These are phyloP conservation scores for Ascidia mentula DNA, from an alignment of 23 tunicate genomes.

Conservation along the genomic window DNA sequence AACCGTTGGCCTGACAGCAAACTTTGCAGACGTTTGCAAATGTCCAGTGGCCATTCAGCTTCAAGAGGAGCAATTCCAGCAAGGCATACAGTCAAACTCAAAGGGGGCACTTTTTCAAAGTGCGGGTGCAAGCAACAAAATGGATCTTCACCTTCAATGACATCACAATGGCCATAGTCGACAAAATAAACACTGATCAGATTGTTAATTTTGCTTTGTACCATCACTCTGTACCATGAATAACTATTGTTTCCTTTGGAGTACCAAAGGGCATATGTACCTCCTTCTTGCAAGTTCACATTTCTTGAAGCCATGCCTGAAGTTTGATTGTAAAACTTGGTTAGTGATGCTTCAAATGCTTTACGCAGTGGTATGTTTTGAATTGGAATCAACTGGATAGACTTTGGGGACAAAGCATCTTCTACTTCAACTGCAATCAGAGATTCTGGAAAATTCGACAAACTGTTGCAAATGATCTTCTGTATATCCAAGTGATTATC, in stretches of 20 bases:
- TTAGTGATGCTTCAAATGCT: constrained; percentile 8
- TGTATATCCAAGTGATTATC: neutral
- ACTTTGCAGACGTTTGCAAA: neutral
- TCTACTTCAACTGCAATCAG: constrained; percentile 26
- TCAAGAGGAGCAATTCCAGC: constrained; percentile 49
- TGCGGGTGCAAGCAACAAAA: constrained; percentile 5
- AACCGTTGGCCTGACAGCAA: constrained; percentile 13
- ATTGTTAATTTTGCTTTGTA: constrained; percentile 12
- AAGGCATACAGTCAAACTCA: constrained; percentile 20
- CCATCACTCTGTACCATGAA: constrained; percentile 38
- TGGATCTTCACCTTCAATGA: neutral
- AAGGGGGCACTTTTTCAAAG: constrained; percentile 11
- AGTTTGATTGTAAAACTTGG: constrained; percentile 10
- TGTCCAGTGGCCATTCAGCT: constrained; percentile 19
- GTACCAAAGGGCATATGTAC: constrained; percentile 26
- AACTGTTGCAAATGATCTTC: neutral
- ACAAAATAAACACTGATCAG: constrained; percentile 31
- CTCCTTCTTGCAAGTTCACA: neutral
- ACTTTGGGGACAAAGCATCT: constrained; percentile 24
- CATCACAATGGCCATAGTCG: constrained; percentile 40
- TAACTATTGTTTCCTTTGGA: neutral
- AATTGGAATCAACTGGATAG: constrained; percentile 24
- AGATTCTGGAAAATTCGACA: neutral
- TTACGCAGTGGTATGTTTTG: constrained; percentile 29
- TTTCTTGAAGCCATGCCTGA: neutral